Evolutionary conservation across 2,888 invertebrate genomes (phyloP).

Genomic region (Megalurothrips usitatus): DNA sequence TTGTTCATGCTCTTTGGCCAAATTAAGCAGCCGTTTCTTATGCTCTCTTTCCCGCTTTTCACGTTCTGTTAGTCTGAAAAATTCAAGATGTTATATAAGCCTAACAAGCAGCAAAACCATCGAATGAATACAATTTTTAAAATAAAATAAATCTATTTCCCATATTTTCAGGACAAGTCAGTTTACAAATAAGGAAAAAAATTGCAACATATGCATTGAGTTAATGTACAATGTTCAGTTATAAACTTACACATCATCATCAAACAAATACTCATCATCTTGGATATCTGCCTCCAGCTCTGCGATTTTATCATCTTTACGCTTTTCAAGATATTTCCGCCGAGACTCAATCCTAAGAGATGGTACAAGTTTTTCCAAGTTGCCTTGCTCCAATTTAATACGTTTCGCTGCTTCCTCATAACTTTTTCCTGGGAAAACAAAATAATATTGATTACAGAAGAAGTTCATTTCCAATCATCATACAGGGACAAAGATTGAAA

Average conservation of each 20-base stretch:
- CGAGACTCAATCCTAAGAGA: conserved; percentile 86
- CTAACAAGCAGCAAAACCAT: conserved; percentile 21
- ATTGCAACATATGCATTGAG: conserved; percentile 18
- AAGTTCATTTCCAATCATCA: not conserved
- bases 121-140: conserved; percentile 7
- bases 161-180: not conserved
- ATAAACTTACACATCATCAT: conserved; percentile 70
- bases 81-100: conserved; percentile 30
- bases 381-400: conserved; percentile 76
- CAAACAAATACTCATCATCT: conserved; percentile 95
- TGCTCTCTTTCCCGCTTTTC: conserved; percentile 82
- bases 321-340: conserved; percentile 88
- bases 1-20: conserved; percentile 93
- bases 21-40: conserved; percentile 80
- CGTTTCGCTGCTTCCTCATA: conserved; percentile 87
- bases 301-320: conserved; percentile 92
- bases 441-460: not conserved
- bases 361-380: conserved; percentile 80
- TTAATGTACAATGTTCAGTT: not conserved
- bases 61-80: conserved; percentile 71
- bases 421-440: conserved; percentile 59
- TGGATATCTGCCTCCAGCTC: conserved; percentile 91
- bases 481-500: not conserved
- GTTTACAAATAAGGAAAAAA: not conserved
- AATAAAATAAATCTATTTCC: not conserved